These are phyloP conservation scores for Aphidius ervi DNA, from an alignment of 1,140 invertebrate species.

Conservation along the genomic window DNA sequence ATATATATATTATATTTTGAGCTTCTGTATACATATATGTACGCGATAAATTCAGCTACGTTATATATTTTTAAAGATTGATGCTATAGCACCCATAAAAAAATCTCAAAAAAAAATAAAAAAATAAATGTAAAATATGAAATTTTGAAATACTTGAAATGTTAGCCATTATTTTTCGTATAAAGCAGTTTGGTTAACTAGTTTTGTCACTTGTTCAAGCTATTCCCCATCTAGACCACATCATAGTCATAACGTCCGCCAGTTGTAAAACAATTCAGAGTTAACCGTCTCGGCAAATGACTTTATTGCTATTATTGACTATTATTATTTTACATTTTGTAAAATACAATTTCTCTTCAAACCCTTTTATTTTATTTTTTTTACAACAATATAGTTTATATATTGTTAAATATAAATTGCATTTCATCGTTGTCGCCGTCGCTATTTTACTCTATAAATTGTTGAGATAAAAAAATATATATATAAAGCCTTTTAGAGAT, in stretches of 20 bases:
- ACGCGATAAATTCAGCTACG: neutral
- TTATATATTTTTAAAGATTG: too few relatives aligned
- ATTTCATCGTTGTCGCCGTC: neutral
- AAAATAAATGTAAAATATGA: neutral
- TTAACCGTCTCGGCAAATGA: constrained; percentile 47
- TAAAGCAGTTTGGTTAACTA: constrained; percentile 53
- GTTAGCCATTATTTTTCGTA: constrained; percentile 44
- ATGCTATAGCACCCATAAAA: neutral
- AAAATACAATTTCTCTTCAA: neutral
- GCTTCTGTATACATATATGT: neutral
- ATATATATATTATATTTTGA: too few relatives aligned
- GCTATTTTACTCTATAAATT: neutral
- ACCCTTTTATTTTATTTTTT: too few relatives aligned
- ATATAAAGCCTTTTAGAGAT: constrained; percentile 16
- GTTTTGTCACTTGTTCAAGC: constrained; percentile 36
- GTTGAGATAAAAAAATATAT: neutral
- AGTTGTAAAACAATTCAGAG: constrained; percentile 53
- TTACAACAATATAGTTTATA: too few relatives aligned
- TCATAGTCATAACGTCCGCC: constrained; percentile 13
- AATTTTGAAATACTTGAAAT: constrained; percentile 38
- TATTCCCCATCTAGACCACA: constrained; percentile 27
- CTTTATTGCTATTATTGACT: constrained; percentile 54
- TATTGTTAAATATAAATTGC: too few relatives aligned
- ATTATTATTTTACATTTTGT: constrained; percentile 9
- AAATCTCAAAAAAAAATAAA: neutral